A percentile compares a stretch with the other conserved stretches of the same genome.
Conservation (phyloP, 30 jellyfish, hydroid and myxozoan species). For the Aurelia sp. region DNA sequence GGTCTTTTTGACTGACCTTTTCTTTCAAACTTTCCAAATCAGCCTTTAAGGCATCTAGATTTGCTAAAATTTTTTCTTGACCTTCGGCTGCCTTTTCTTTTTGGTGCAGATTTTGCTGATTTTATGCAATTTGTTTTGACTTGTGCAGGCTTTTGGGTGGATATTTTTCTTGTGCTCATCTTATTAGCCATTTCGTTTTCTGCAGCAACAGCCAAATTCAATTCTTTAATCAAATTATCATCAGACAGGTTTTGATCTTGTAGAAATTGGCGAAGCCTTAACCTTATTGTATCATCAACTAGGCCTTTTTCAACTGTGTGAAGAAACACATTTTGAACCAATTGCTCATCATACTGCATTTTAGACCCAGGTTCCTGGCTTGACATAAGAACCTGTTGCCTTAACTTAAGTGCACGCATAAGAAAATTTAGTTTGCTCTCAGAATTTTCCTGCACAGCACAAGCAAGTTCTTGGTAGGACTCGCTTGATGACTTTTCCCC, state of each 20-base stretch:
- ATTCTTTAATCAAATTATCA: constrained; percentile 7
- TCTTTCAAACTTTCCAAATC: constrained; percentile 19
- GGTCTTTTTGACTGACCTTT: no score
- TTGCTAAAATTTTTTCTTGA: constrained; percentile 23
- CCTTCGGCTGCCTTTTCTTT: not conserved
- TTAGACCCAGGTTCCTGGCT: constrained; percentile 31
- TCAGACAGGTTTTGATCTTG: constrained; percentile 24
- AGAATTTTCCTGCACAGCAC: constrained; percentile 13
- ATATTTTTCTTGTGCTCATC: not conserved
- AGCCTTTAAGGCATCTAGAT: constrained; percentile 24
- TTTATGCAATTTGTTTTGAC: constrained; percentile 3
- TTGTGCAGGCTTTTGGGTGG: no score
- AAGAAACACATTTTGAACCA: constrained; percentile 26
- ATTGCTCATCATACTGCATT: constrained; percentile 17
- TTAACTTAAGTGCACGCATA: constrained; percentile 19
- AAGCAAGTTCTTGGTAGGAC: constrained; percentile 44
- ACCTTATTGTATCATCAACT: not conserved
- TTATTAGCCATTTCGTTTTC: not conserved
- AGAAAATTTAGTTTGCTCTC: constrained; percentile 2
- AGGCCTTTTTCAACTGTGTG: constrained; percentile 34
- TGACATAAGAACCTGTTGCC: constrained; percentile 22
- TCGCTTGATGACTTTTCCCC: constrained; percentile 29
- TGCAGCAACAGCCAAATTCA: constrained; percentile 28
- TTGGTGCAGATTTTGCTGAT: no score
- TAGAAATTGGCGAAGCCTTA: constrained; percentile 10